A percentile compares a stretch with the other conserved stretches of the same genome.
These are phyloP conservation scores for Trimorus sp. DNA, from an alignment of 2,888 invertebrate species.

Conservation along the genomic window DNA sequence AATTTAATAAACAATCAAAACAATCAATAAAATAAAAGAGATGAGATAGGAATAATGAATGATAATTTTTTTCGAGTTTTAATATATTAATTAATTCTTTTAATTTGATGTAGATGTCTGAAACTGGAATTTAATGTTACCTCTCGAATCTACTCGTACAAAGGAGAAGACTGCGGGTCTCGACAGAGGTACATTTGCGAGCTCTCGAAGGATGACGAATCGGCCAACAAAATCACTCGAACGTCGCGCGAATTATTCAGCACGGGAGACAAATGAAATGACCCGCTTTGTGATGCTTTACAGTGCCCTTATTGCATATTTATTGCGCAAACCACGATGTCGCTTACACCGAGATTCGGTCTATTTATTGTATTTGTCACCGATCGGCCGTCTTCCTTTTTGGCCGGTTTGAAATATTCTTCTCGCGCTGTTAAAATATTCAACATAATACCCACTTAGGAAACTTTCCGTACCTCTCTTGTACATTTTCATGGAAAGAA, in stretches of 20 bases:
- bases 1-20: too few species aligned
- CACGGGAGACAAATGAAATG: constrained; percentile 32
- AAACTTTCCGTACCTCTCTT: too few species aligned
- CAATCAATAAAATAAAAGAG: too few species aligned
- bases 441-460: too few species aligned
- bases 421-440: too few species aligned
- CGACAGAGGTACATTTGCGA: constrained; percentile 89
- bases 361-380: constrained; percentile 48
- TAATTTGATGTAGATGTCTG: constrained; percentile 82
- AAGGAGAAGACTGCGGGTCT: constrained; percentile 88
- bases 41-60: neutral
- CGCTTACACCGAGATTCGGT: neutral
- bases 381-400: too few species aligned
- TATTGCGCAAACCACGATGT: constrained; percentile 20
- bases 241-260: constrained; percentile 70
- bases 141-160: constrained; percentile 85
- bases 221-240: constrained; percentile 76
- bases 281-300: constrained; percentile 12
- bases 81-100: too few species aligned
- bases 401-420: too few species aligned
- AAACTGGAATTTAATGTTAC: constrained; percentile 86
- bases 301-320: constrained; percentile 38
- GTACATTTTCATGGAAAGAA: too few species aligned
- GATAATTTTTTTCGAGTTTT: too few species aligned
- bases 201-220: constrained; percentile 79